Conservation (phyloP, 2,888 invertebrate species). For the Elaeidobius kamerunicus region DNA sequence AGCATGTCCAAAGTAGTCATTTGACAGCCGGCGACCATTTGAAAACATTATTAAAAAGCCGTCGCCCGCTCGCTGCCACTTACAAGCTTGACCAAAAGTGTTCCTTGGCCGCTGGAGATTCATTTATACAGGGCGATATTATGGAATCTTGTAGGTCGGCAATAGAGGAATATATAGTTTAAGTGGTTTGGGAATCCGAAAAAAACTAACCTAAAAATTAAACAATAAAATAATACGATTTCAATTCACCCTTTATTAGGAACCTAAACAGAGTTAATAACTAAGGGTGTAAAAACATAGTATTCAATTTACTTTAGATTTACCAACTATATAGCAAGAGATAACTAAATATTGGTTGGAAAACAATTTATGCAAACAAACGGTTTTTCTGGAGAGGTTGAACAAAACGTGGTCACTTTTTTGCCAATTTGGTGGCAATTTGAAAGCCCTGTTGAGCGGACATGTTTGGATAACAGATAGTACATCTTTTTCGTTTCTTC, state of each 20-base stretch:
- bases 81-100: background rate
- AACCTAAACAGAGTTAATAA: background rate
- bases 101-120: background rate
- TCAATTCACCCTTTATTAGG: background rate
- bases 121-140: background rate
- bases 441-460: slow-evolving; percentile 1
- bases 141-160: background rate
- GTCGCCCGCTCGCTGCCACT: background rate
- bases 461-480: slow-evolving; percentile 14
- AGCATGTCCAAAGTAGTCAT: background rate
- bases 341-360: background rate
- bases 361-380: slow-evolving; percentile 6
- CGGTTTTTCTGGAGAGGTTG: slow-evolving; percentile 2
- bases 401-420: slow-evolving; percentile 16
- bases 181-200: background rate
- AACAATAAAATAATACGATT: background rate
- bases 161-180: background rate
- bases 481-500: slow-evolving; percentile 20
- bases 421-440: slow-evolving; percentile 6
- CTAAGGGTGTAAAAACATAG: too few relatives aligned
- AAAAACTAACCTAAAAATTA: background rate
- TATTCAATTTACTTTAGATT: too few relatives aligned
- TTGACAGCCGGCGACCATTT: slow-evolving; percentile 2
- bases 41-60: background rate
- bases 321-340: background rate